A percentile compares a stretch with the other conserved stretches of the same genome.
Evolutionary conservation across 2,888 invertebrate genomes (phyloP).

Genomic region (Torymus tubicola): DNA sequence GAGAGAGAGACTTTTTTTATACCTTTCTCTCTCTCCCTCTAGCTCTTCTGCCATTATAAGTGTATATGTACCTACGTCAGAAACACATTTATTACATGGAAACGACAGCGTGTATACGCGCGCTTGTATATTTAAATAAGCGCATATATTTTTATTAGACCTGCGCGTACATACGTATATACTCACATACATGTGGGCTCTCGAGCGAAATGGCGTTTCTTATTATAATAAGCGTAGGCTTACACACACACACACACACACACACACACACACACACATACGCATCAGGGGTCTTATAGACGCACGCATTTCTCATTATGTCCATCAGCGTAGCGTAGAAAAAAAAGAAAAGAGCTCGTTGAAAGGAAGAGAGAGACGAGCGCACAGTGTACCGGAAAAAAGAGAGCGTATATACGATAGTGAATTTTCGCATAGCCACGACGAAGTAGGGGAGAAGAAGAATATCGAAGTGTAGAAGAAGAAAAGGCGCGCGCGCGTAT

Average conservation of each 20-base stretch:
- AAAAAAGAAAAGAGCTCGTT: not conserved
- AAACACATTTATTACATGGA: slow-evolving; percentile 30
- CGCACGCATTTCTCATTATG: slow-evolving; percentile 54
- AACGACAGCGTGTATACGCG: not conserved
- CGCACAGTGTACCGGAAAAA: not conserved
- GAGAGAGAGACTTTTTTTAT: no score
- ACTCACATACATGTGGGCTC: not conserved
- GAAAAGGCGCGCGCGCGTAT: slow-evolving; percentile 1
- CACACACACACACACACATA: no score
- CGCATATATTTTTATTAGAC: slow-evolving; percentile 35
- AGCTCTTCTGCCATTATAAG: not conserved
- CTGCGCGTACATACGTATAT: not conserved
- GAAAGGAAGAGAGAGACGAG: not conserved
- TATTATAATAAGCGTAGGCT: slow-evolving; percentile 38
- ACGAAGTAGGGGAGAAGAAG: slow-evolving; percentile 15
- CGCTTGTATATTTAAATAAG: slow-evolving; percentile 26
- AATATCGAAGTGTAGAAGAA: not conserved
- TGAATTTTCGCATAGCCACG: slow-evolving; percentile 19
- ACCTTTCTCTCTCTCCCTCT: no score
- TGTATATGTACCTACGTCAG: not conserved
- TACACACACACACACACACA: no score
- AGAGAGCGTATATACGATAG: not conserved
- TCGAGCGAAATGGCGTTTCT: slow-evolving; percentile 31
- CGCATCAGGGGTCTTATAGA: slow-evolving; percentile 5
- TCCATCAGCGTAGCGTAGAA: slow-evolving; percentile 50